Percentiles rank a stretch among this genome's conserved stretches.
phyloP scores from a whole-genome alignment of 2,888 invertebrate species.

The Nasonovia ribisnigri region DNA sequence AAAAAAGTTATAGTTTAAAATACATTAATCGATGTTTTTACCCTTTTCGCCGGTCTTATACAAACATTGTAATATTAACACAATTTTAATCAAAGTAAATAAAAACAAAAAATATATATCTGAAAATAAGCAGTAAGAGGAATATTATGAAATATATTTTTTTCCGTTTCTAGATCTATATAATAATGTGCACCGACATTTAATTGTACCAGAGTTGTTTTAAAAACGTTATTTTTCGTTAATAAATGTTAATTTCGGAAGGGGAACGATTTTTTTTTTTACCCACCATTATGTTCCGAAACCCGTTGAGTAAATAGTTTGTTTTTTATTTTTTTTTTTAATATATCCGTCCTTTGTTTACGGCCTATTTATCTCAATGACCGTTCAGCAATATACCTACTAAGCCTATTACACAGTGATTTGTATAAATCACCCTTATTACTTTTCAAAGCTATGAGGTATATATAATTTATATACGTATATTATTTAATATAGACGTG shows the following conservation, averaged over 20 bases:
- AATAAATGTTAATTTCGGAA: background rate
- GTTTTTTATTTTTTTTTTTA: slow-evolving; percentile 23
- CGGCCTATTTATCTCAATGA: slow-evolving; percentile 53
- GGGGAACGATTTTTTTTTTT: background rate
- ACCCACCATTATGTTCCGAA: background rate
- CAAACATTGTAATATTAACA: background rate
- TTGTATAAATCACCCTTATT: slow-evolving; percentile 53
- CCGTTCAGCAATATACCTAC: slow-evolving; percentile 13
- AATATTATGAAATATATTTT: background rate
- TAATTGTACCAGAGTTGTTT: background rate
- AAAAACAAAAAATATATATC: background rate
- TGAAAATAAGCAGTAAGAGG: background rate
- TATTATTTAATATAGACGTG: background rate
- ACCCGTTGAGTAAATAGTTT: background rate
- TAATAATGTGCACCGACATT: background rate
- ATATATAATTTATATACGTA: background rate
- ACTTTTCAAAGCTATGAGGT: background rate
- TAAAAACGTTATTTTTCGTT: background rate
- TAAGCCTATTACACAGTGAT: slow-evolving; percentile 29
- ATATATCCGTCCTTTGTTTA: slow-evolving; percentile 1
- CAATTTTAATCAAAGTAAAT: background rate
- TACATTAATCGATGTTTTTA: background rate
- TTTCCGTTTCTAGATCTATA: background rate
- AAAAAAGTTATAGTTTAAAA: background rate
- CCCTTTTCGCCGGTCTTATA: background rate